phyloP scores from a whole-genome alignment of 2,113 vertebrate genomes.

The Pygathrix nemaeus region DNA sequence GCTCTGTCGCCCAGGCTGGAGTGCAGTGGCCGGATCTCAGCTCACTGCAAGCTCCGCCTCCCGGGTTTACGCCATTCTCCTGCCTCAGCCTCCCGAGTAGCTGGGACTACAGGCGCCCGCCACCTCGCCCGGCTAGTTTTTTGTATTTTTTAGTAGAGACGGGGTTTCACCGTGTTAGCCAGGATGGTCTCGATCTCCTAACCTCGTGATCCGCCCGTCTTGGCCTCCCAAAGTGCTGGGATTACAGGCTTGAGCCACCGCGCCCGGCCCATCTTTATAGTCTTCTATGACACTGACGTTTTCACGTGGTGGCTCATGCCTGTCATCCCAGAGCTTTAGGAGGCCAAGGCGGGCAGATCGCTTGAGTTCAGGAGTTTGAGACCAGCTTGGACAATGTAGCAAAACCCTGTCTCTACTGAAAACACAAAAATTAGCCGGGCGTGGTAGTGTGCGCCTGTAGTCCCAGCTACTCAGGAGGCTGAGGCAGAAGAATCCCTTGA shows the following conservation, averaged over 20 bases:
- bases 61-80: accelerated
- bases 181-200: too few species aligned
- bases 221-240: too few species aligned
- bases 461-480: neutral
- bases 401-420: neutral
- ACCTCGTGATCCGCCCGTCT: too few species aligned
- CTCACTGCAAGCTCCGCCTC: too few species aligned
- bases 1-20: too few species aligned
- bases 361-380: neutral
- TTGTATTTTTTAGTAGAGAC: too few species aligned
- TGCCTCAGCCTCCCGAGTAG: too few species aligned
- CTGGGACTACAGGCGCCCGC: too few species aligned
- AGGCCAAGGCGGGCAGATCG: neutral
- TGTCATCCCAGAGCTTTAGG: neutral
- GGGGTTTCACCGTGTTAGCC: too few species aligned
- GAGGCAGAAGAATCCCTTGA: neutral
- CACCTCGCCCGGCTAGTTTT: too few species aligned
- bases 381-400: neutral
- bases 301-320: neutral
- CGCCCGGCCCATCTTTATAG: neutral
- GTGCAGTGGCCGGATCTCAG: too few species aligned
- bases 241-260: too few species aligned
- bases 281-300: neutral
- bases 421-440: neutral
- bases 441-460: neutral